These are phyloP conservation scores for Oscheius myriophilus DNA, from an alignment of 2,888 invertebrate species.

Conservation along the genomic window DNA sequence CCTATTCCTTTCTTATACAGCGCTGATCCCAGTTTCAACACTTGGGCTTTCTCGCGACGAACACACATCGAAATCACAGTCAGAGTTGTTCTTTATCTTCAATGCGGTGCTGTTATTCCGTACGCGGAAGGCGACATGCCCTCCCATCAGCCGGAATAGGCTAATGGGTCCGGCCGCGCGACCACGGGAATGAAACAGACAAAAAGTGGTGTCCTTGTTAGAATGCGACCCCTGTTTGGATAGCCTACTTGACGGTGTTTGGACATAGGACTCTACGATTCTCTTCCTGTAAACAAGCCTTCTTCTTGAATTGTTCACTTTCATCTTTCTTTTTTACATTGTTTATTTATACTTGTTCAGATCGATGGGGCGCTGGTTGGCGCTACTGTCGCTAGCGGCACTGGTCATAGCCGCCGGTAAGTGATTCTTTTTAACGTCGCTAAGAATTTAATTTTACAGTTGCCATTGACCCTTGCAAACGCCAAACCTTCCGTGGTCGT, in stretches of 20 bases:
- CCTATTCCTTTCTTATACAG: conserved; percentile 23
- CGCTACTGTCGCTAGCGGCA: conserved; percentile 37
- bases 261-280: too few species aligned
- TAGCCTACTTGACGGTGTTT: conserved; percentile 5
- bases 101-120: too few species aligned
- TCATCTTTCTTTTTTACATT: not conserved
- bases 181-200: not conserved
- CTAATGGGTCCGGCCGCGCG: not conserved
- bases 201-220: conserved; percentile 10
- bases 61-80: too few species aligned
- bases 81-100: too few species aligned
- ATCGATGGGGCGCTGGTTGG: conserved; percentile 43
- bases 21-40: conserved; percentile 21
- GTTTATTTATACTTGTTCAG: conserved; percentile 10
- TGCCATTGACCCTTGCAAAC: conserved; percentile 67
- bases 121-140: too few species aligned
- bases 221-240: conserved; percentile 9
- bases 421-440: not conserved
- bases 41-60: not conserved
- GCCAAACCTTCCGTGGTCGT: conserved; percentile 68
- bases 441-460: conserved; percentile 29
- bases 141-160: conserved; percentile 1
- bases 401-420: conserved; percentile 32
- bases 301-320: too few species aligned
- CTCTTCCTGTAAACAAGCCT: too few species aligned